phyloP scores from a whole-genome alignment of 2,797 vertebrate species.

The Sebastes wilsoni region DNA sequence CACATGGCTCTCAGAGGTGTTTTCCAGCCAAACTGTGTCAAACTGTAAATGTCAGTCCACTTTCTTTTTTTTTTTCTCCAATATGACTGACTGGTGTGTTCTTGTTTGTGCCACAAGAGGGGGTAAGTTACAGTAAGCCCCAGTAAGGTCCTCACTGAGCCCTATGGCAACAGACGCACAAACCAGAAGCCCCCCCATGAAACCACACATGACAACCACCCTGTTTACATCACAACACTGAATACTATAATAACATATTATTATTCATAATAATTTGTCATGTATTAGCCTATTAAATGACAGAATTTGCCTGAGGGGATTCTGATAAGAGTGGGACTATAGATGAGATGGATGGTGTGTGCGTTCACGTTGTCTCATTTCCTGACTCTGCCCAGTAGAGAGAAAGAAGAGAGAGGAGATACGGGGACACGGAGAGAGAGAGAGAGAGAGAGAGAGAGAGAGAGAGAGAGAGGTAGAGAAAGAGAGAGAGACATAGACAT shows the following conservation, averaged over 20 bases:
- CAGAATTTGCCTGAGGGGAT: background rate
- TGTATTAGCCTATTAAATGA: background rate
- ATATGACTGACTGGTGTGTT: constrained; percentile 52
- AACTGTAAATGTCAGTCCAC: constrained; percentile 19
- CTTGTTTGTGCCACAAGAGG: constrained; percentile 72
- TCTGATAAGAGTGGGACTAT: constrained; percentile 42
- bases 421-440: constrained; percentile 50
- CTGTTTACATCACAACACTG: constrained; percentile 7
- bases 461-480: constrained; percentile 29
- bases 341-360: constrained; percentile 69
- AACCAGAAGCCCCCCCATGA: constrained; percentile 21
- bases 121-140: constrained; percentile 63
- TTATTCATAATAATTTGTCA: background rate
- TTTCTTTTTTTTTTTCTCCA: background rate
- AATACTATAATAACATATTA: background rate
- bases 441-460: constrained; percentile 39
- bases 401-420: constrained; percentile 44
- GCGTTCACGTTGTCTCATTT: constrained; percentile 82
- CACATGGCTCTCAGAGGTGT: constrained; percentile 64
- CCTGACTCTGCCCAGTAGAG: constrained; percentile 75
- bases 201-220: constrained; percentile 16
- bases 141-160: constrained; percentile 36
- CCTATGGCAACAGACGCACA: constrained; percentile 65
- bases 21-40: constrained; percentile 66
- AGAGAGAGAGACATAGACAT: constrained; percentile 46